Percentiles rank a stretch among this genome's conserved stretches.
Evolutionary conservation across 2,113 vertebrate genomes (phyloP).

Genomic region (Craseonycteris thonglongyai): DNA sequence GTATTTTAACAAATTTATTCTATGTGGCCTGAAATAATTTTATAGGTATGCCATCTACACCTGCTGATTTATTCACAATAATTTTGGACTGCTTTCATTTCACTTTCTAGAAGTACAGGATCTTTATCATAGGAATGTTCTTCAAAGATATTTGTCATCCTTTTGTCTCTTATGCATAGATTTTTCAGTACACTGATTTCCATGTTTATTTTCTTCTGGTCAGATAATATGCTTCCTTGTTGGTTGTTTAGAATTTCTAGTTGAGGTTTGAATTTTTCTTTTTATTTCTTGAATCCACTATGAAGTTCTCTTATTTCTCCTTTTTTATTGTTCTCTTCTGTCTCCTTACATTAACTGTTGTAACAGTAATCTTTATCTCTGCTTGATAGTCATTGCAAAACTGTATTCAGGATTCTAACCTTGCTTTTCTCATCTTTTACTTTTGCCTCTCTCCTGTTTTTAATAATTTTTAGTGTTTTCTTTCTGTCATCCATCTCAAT

Average conservation of each 20-base stretch:
- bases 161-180: neutral
- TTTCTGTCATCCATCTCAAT: neutral
- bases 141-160: neutral
- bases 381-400: neutral
- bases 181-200: neutral
- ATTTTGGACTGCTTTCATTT: neutral
- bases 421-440: neutral
- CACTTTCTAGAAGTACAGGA: neutral
- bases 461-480: neutral
- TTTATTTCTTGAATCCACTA: neutral
- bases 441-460: neutral
- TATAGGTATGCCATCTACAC: neutral
- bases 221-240: neutral
- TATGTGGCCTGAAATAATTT: neutral
- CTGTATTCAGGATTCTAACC: no score
- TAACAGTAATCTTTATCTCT: no score
- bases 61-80: neutral
- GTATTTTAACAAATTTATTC: neutral
- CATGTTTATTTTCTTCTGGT: neutral
- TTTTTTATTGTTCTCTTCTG: neutral
- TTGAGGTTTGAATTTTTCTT: neutral
- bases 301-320: neutral
- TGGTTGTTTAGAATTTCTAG: neutral
- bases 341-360: no score
- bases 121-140: neutral